These are phyloP conservation scores for Hedychridium roseum DNA, from an alignment of 2,888 invertebrate species.

Conservation along the genomic window DNA sequence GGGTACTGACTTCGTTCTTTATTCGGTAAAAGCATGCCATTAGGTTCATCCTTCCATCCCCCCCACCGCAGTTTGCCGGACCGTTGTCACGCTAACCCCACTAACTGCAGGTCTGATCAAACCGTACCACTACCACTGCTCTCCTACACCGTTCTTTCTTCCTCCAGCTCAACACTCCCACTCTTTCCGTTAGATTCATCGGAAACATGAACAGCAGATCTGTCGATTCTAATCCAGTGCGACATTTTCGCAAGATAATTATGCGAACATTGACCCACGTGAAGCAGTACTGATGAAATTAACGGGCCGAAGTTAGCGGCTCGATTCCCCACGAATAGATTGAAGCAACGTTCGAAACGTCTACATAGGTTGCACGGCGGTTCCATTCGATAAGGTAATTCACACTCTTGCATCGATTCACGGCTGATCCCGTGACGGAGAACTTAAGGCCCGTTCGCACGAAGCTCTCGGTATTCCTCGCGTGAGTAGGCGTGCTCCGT, in stretches of 20 bases:
- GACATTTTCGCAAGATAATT: background rate
- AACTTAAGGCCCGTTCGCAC: conserved; percentile 15
- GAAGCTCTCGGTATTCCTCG: conserved; percentile 17
- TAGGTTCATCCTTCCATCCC: conserved; percentile 2
- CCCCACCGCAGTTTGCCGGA: conserved; percentile 26
- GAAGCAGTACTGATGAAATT: background rate
- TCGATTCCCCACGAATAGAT: conserved; percentile 5
- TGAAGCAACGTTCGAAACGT: conserved; percentile 1
- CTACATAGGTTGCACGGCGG: conserved; percentile 1
- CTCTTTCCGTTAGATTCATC: conserved; percentile 42
- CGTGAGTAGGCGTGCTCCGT: conserved; percentile 26
- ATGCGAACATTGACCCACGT: background rate
- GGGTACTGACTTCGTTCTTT: no score
- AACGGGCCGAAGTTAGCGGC: background rate
- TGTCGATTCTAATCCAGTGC: no score
- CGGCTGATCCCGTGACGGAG: conserved; percentile 19
- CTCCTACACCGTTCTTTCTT: conserved; percentile 6
- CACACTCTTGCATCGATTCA: conserved; percentile 20
- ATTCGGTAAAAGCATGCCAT: no score
- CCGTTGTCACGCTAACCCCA: conserved; percentile 53
- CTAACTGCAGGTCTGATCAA: conserved; percentile 58
- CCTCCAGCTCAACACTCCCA: conserved; percentile 13
- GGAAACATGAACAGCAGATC: conserved; percentile 19
- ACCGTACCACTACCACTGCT: conserved; percentile 52
- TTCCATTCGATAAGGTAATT: conserved; percentile 17